These are phyloP conservation scores for Macrotis lagotis DNA, from an alignment of 2,113 vertebrate species.

Conservation along the genomic window DNA sequence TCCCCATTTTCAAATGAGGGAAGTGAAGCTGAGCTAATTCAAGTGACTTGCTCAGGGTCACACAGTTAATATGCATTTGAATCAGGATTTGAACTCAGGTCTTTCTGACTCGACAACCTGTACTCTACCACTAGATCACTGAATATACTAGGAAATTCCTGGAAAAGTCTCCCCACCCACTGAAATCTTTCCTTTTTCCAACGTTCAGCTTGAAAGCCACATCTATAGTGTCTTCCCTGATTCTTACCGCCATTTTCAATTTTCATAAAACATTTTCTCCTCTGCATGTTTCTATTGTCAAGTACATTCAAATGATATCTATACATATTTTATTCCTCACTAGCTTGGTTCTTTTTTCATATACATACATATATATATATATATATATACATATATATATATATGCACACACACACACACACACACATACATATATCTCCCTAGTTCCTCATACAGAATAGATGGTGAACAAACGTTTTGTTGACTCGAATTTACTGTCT, in stretches of 20 bases:
- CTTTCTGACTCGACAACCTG: not conserved
- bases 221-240: not conserved
- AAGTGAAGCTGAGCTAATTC: not conserved
- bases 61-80: not conserved
- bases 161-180: not conserved
- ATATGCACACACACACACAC: too few species aligned
- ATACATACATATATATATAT: not conserved
- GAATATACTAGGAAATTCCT: not conserved
- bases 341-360: not conserved
- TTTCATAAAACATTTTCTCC: not conserved
- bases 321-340: not conserved
- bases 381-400: too few species aligned
- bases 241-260: not conserved
- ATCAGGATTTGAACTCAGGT: not conserved
- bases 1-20: not conserved
- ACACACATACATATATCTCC: not conserved
- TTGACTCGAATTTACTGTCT: not conserved
- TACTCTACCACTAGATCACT: not conserved
- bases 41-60: not conserved
- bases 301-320: not conserved
- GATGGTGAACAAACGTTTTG: not conserved
- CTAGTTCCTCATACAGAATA: not conserved
- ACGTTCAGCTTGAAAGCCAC: not conserved
- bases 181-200: not conserved
- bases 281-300: not conserved